A percentile compares a stretch with the other conserved stretches of the same genome.
Evolutionary conservation across 37 sponge, comb jelly and placozoan genomes (phyloP).

Genomic region (Beroe ovata): DNA sequence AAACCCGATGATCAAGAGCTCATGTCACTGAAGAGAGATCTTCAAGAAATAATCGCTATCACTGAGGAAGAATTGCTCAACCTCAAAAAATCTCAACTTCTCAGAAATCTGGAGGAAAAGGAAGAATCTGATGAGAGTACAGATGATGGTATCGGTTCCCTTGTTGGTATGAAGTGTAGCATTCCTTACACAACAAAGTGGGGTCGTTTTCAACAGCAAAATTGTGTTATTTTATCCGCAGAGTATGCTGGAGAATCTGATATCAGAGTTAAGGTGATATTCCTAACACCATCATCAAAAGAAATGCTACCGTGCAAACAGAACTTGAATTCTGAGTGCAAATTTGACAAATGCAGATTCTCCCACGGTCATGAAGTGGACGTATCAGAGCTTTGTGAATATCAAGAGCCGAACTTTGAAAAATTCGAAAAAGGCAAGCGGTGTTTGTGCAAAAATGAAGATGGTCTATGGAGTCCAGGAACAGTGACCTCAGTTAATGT

Average conservation of each 20-base stretch:
- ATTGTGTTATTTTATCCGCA: constrained; percentile 45
- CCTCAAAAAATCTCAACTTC: constrained; percentile 37
- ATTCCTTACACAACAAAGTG: not conserved
- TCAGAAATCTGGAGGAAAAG: not conserved
- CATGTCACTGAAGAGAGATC: constrained; percentile 9
- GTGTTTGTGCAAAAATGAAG: constrained; percentile 54
- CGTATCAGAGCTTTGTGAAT: not conserved
- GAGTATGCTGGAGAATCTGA: not conserved
- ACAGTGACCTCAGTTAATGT: not conserved
- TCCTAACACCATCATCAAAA: constrained; percentile 39
- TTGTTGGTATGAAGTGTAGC: constrained; percentile 62
- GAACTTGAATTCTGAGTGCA: constrained; percentile 16
- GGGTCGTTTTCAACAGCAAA: constrained; percentile 38
- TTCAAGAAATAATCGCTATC: constrained; percentile 11
- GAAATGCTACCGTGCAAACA: constrained; percentile 63
- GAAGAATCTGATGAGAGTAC: not conserved
- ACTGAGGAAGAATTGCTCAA: constrained; percentile 54
- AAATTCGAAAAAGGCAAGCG: not conserved
- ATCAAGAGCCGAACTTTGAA: constrained; percentile 43
- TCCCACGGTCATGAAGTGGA: constrained; percentile 26
- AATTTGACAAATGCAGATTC: constrained; percentile 2
- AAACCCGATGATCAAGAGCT: not conserved
- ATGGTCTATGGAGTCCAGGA: constrained; percentile 34
- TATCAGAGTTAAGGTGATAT: not conserved
- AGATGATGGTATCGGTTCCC: constrained; percentile 10